These are phyloP conservation scores for Podilymbus podiceps DNA, from an alignment of 2,113 vertebrate species.

Conservation along the genomic window DNA sequence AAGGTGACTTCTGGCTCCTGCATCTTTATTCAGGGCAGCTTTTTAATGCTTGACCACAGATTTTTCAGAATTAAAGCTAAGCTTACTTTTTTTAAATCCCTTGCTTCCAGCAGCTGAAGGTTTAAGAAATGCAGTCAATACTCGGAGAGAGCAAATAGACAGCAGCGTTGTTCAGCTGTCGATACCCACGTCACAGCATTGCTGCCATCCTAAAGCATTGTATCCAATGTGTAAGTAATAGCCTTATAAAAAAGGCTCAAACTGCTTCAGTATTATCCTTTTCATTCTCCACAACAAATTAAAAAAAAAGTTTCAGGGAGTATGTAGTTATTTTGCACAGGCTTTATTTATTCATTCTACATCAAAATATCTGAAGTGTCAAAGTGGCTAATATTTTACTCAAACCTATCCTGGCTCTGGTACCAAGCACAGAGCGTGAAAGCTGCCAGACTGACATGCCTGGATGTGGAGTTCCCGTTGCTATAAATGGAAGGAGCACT, in stretches of 20 bases:
- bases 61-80: constrained; percentile 27
- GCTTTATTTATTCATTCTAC: not conserved
- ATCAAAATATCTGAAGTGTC: not conserved
- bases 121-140: not conserved
- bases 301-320: not conserved
- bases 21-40: not conserved
- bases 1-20: not conserved
- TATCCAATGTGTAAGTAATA: not conserved
- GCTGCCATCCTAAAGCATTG: not conserved
- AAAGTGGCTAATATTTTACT: not conserved
- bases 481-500: not conserved
- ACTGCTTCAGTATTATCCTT: not conserved
- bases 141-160: not conserved
- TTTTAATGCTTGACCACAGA: not conserved
- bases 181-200: not conserved
- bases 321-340: not conserved
- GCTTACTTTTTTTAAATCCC: not conserved
- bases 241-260: not conserved
- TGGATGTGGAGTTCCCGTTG: not conserved
- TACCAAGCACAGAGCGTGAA: not conserved
- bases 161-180: not conserved
- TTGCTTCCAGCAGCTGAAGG: not conserved
- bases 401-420: not conserved
- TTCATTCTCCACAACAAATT: not conserved
- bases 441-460: not conserved